phyloP scores from a whole-genome alignment of 2,797 vertebrate species.

The Cyclura pinguis region DNA sequence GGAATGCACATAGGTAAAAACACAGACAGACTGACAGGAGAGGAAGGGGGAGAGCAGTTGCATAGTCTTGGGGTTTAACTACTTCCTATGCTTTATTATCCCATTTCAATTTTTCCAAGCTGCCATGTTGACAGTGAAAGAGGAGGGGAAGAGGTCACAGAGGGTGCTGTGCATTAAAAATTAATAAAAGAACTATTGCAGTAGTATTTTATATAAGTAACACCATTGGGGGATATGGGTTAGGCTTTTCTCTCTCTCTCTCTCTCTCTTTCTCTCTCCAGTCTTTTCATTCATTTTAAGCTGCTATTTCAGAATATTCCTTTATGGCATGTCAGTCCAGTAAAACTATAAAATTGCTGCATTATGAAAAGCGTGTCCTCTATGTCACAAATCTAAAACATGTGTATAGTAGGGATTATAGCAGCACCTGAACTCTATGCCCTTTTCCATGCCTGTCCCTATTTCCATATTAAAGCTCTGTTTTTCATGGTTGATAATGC shows the following conservation, averaged over 20 bases:
- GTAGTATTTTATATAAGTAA: constrained; percentile 83
- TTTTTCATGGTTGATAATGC: constrained; percentile 64
- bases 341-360: constrained; percentile 72
- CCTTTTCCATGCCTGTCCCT: constrained; percentile 51
- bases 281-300: constrained; percentile 70
- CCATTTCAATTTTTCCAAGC: constrained; percentile 77
- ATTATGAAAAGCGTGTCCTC: constrained; percentile 71
- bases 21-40: constrained; percentile 48
- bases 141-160: constrained; percentile 81
- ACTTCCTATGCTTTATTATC: constrained; percentile 60
- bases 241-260: constrained; percentile 33
- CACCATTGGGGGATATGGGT: constrained; percentile 59
- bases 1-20: background rate
- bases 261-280: background rate
- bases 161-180: constrained; percentile 86
- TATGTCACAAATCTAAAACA: constrained; percentile 68
- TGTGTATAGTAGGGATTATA: constrained; percentile 59
- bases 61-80: constrained; percentile 57
- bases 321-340: constrained; percentile 72
- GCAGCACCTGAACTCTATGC: constrained; percentile 52
- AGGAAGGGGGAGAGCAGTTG: constrained; percentile 51
- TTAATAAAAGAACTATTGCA: constrained; percentile 85
- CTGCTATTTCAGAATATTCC: constrained; percentile 78
- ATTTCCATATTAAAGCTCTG: constrained; percentile 63
- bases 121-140: constrained; percentile 79